Evolutionary conservation across 2,797 vertebrate genomes (phyloP), one percentile per base, ranked within the genome.

Genomic region (Scleropages formosus): DNA sequence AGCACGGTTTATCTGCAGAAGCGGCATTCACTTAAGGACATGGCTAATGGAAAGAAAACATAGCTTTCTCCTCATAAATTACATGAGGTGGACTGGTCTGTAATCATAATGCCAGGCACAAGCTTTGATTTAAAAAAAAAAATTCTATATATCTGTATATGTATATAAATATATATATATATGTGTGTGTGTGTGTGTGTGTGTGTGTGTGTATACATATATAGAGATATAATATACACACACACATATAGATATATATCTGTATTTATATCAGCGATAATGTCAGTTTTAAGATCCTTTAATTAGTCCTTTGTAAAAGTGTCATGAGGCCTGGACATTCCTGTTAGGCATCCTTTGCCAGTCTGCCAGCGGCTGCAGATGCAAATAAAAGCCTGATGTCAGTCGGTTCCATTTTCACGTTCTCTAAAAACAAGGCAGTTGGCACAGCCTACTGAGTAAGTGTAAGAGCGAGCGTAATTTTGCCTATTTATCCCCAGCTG

Each of bases 301-400:
- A 66, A 66, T 75, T 75, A 58, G 63, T n/a, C 10, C 11, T 59
- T 59, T 66, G 39, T 58, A 56, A 46, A 53, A 74, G 18, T 56
- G 26, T 74, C 63, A 56, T 27, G 22, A 20, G 56, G 26, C 24
- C 56, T 46, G 56, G 13, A 24, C 18, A 31, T 22, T 75, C 73
- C 1, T 20, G 13, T 58, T 27, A 75, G 73, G 12, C 9, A 15
- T 27, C 58, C 15, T 71, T 27, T 26, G 27, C 70, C 47, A n/a
- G 24, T 58, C 7, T 39, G 26, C 18, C 47, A 51, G 47, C 11
- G 22, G 51, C 1, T 44, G 0, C 10, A 20, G 46, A 31, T 53
- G 24, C 4, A 18, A 24, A 31, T 39, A 15, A 70, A 65, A 59
- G 60, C 62, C n/a, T 22, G 20, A 62, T 46, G 22, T 44, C 11